A percentile compares a stretch with the other conserved stretches of the same genome.
These are phyloP conservation scores for Dascillus cervinus DNA, from an alignment of 2,888 invertebrate species.

Conservation along the genomic window DNA sequence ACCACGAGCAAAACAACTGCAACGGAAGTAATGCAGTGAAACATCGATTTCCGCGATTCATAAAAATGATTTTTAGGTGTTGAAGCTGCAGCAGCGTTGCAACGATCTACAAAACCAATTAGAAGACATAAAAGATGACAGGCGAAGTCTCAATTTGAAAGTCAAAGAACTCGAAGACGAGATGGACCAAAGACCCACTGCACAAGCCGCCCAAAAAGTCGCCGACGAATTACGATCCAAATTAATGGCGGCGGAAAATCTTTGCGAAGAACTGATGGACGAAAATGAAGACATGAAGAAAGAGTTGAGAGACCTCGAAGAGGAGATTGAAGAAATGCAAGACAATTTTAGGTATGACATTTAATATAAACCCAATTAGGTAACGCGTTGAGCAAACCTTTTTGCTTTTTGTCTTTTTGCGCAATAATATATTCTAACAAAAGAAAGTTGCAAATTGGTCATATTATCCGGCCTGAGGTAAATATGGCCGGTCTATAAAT, in stretches of 20 bases:
- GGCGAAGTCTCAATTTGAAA: slow-evolving; percentile 60
- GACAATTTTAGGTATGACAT: slow-evolving; percentile 73
- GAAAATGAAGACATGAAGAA: slow-evolving; percentile 93
- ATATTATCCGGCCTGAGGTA: too few relatives aligned
- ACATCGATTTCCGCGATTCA: slow-evolving; percentile 1
- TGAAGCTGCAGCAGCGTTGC: slow-evolving; percentile 79
- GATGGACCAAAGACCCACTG: slow-evolving; percentile 49
- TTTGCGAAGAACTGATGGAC: slow-evolving; percentile 91
- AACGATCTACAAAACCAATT: slow-evolving; percentile 74
- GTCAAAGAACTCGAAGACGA: slow-evolving; percentile 70
- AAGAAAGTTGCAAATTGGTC: too few relatives aligned
- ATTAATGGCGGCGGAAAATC: slow-evolving; percentile 79
- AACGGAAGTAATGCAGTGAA: slow-evolving; percentile 47
- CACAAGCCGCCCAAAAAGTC: slow-evolving; percentile 50
- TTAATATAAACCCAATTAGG: too few relatives aligned
- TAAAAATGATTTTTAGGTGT: slow-evolving; percentile 39
- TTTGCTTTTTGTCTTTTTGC: slow-evolving; percentile 4
- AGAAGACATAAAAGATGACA: slow-evolving; percentile 74
- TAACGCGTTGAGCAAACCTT: slow-evolving; percentile 7
- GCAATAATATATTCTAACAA: neutral
- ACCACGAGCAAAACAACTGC: slow-evolving; percentile 68
- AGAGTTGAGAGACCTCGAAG: slow-evolving; percentile 86
- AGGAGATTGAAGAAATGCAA: slow-evolving; percentile 98
- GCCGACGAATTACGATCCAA: slow-evolving; percentile 74
- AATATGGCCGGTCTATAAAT: too few relatives aligned